Percentiles rank a stretch among this genome's conserved stretches.
Conservation (phyloP, 2,797 vertebrate genomes). For the Orestias chungarensis region DNA sequence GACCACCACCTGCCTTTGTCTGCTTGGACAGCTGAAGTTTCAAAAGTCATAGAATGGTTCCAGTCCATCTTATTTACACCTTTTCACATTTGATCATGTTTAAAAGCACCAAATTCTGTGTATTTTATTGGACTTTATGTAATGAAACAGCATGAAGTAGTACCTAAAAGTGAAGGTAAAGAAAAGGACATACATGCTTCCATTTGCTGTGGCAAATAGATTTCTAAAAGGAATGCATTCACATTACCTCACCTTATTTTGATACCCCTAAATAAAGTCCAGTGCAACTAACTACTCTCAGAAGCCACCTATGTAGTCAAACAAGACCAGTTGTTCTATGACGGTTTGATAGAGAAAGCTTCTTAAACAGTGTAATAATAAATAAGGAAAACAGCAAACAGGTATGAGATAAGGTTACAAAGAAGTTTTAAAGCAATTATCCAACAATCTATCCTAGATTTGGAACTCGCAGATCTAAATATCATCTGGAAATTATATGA, state of each 20-base stretch:
- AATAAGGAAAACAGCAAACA: no score
- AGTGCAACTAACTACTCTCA: no score
- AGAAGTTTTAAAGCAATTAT: background rate
- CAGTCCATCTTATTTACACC: background rate
- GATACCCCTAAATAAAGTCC: background rate
- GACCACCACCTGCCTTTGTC: constrained; percentile 59
- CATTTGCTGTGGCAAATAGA: background rate
- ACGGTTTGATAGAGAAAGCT: no score
- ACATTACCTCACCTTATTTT: background rate
- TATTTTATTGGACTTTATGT: background rate
- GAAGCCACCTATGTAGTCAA: no score
- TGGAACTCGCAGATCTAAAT: no score
- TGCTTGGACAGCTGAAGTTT: constrained; percentile 33
- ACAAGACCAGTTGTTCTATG: no score
- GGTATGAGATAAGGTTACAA: background rate
- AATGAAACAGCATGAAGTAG: background rate
- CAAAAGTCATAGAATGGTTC: constrained; percentile 15
- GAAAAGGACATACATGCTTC: background rate
- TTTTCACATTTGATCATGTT: background rate
- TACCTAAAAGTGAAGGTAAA: background rate
- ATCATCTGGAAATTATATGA: no score
- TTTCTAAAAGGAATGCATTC: background rate
- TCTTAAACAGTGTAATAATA: no score
- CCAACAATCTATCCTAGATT: no score
- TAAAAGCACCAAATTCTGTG: background rate